phyloP scores from a whole-genome alignment of 2,888 invertebrate species.

The Drosophila mercatorum region DNA sequence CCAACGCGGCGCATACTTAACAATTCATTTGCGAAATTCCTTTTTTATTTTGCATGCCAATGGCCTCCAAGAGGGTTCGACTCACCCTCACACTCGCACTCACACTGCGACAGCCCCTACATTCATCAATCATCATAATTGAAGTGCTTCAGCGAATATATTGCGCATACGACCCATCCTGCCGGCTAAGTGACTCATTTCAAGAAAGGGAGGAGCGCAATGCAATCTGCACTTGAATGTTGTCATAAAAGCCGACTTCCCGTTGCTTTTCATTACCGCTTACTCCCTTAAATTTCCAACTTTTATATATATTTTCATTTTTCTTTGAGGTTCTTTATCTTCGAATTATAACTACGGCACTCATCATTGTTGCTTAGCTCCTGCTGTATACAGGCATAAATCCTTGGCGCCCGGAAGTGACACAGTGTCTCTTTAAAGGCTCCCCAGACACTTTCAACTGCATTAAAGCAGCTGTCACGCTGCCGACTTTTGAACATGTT shows the following conservation, averaged over 20 bases:
- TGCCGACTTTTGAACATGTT: conserved; percentile 16
- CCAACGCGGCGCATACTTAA: conserved; percentile 64
- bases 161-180: conserved; percentile 49
- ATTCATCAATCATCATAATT: conserved; percentile 80
- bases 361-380: neutral
- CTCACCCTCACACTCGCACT: neutral
- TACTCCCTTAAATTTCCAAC: neutral
- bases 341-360: conserved; percentile 24
- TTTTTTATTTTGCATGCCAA: conserved; percentile 69
- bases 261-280: conserved; percentile 25
- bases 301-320: neutral
- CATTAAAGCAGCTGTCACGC: conserved; percentile 39
- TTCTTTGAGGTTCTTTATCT: conserved; percentile 6
- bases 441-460: conserved; percentile 42
- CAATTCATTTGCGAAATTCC: conserved; percentile 74
- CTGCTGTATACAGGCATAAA: neutral
- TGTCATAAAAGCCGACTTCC: conserved; percentile 55
- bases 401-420: neutral
- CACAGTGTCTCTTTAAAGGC: conserved; percentile 26
- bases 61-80: conserved; percentile 4
- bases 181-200: conserved; percentile 59
- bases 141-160: conserved; percentile 56
- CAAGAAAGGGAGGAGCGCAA: conserved; percentile 49
- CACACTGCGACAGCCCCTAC: conserved; percentile 28
- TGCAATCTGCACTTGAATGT: conserved; percentile 62